These are phyloP conservation scores for Tricholauxania praeusta DNA, from an alignment of 2,888 invertebrate genomes.

Conservation along the genomic window DNA sequence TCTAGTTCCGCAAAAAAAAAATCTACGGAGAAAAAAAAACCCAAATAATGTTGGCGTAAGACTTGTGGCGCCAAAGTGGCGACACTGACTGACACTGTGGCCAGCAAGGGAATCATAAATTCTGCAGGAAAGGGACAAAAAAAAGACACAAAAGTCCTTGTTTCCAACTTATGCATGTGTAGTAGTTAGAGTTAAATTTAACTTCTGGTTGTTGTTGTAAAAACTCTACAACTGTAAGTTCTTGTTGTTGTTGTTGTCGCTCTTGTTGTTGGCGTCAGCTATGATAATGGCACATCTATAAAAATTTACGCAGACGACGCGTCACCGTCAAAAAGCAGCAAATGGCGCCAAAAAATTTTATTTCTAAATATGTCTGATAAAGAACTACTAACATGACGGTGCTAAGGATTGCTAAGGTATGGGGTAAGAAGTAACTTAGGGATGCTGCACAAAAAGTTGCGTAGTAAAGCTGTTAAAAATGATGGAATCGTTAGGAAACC, in stretches of 20 bases:
- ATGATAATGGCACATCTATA: slow-evolving; percentile 5
- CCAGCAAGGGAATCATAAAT: slow-evolving; percentile 10
- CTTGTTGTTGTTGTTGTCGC: slow-evolving; percentile 24
- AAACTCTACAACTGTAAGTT: slow-evolving; percentile 22
- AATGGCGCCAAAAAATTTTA: slow-evolving; percentile 25
- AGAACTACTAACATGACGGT: no score
- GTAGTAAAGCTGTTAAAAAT: no score
- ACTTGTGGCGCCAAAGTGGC: slow-evolving; percentile 56
- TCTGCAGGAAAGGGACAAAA: slow-evolving; percentile 33
- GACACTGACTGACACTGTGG: slow-evolving; percentile 43
- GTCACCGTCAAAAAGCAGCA: slow-evolving; percentile 22
- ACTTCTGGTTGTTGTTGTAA: slow-evolving; percentile 22
- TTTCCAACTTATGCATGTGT: slow-evolving; percentile 43
- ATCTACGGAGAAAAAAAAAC: background rate
- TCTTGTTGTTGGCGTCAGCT: slow-evolving; percentile 30
- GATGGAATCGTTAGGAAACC: no score
- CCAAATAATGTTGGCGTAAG: slow-evolving; percentile 16
- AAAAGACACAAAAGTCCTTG: slow-evolving; percentile 53
- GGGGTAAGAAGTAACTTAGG: background rate
- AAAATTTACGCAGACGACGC: slow-evolving; percentile 23
- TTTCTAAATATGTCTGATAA: background rate
- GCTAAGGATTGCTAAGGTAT: background rate
- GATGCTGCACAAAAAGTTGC: no score
- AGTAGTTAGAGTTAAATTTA: background rate
- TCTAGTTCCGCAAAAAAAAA: background rate